A percentile compares a stretch with the other conserved stretches of the same genome.
Conservation (phyloP, 2,797 vertebrate species). For the Squalus acanthias region DNA sequence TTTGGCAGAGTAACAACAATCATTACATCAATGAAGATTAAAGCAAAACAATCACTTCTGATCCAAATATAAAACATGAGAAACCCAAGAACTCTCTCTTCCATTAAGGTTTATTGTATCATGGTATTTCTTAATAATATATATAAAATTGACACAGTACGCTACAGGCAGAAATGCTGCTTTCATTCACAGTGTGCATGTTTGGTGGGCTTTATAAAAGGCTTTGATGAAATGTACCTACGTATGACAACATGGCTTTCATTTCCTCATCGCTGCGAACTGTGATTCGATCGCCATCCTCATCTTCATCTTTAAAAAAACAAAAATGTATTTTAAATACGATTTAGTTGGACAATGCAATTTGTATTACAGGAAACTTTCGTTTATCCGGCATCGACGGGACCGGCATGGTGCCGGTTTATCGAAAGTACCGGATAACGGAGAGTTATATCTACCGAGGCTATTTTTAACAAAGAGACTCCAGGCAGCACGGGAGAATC, state of each 20-base stretch:
- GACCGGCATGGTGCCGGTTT: no score
- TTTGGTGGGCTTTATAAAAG: background rate
- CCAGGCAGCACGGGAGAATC: no score
- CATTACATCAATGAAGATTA: background rate
- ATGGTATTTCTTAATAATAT: background rate
- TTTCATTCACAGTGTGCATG: background rate
- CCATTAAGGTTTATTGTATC: background rate
- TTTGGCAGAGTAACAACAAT: background rate
- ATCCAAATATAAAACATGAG: background rate
- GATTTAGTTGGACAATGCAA: background rate
- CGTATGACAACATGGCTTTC: constrained; percentile 95
- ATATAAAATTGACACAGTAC: background rate
- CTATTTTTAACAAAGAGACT: no score
- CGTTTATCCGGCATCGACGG: no score
- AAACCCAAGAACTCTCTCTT: background rate
- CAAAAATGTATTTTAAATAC: background rate
- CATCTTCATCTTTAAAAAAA: constrained; percentile 81
- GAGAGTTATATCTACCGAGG: no score
- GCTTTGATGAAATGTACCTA: constrained; percentile 57
- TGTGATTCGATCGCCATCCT: constrained; percentile 93
- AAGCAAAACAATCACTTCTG: background rate
- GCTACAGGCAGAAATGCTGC: background rate
- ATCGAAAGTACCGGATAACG: no score
- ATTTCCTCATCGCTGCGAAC: constrained; percentile 95
- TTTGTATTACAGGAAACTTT: background rate